Base-by-base conservation (phyloP, 2,888 invertebrate genomes). In the Eristalis intricaria region DNA sequence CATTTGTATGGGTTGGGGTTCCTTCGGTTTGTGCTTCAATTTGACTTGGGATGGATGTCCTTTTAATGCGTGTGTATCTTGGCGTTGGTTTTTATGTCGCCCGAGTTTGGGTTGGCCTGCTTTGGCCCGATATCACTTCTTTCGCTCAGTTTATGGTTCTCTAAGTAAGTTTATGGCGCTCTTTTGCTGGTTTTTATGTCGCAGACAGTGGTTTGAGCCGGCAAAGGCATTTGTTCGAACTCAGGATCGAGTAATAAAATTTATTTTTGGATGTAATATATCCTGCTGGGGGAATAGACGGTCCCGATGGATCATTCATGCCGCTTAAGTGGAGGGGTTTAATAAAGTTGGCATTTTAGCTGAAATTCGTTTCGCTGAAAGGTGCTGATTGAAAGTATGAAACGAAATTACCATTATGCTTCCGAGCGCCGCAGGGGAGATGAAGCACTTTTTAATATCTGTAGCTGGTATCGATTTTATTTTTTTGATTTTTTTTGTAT, bases 131-230 rank as follows among this genome's bases (percentile, higher is more conserved):
- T 71, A 71, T 22, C 63, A 26, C 32, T 63, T 61, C 43, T 40
- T 22, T 2, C 29, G 38, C 11, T 26, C 32, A 63, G 73, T 63
- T 73, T 73, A 73, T 63, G 73, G 61, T 13, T 29, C 43, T 43
- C 63, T 60, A 63, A 43, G 73, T 43, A 43, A 63, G 50, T 63
- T 58, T 58, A 56, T 61, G 23, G 19, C 29, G 29, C 63, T 40
- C 35, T 58, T 58, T 58, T 26, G 50, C 22, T 26, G 38, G 29
- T 40, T 73, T 73, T 73, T 65, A 65, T 65, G 64, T 26, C 19
- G 19, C 19, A 19, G 50, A 50, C 50, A 43, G 43, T n/a, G 43
- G 43, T n/a, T 43, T 50, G 50, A n/a, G 50, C 8, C 0, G n/a
- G 40, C 15, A 43, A 4, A n/a, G 50, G 50, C 50, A 50, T 50